These are phyloP conservation scores for Melitaea cinxia DNA, from an alignment of 1,140 invertebrate genomes.

Conservation along the genomic window DNA sequence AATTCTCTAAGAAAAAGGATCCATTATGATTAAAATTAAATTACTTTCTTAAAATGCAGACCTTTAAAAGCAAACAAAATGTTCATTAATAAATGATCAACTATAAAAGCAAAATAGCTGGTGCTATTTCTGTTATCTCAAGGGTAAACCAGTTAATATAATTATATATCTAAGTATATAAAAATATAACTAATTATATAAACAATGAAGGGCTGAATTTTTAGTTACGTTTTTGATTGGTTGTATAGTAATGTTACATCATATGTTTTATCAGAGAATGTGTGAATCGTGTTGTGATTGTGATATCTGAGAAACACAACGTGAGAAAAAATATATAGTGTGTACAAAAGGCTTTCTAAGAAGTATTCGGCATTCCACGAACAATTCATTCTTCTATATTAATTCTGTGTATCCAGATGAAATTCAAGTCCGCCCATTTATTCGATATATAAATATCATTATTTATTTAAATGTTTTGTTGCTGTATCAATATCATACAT, in stretches of 20 bases:
- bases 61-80: neutral
- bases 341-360: no score
- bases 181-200: no score
- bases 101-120: neutral
- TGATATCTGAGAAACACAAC: no score
- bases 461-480: neutral
- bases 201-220: no score
- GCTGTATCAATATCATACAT: neutral
- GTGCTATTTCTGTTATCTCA: conserved; percentile 4
- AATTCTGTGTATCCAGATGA: conserved; percentile 15
- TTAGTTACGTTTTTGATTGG: no score
- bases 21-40: neutral
- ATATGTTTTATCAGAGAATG: no score
- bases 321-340: no score
- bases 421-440: conserved; percentile 16
- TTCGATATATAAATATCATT: neutral
- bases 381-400: conserved; percentile 24
- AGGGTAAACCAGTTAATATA: conserved; percentile 20
- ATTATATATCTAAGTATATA: no score
- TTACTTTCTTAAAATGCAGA: neutral
- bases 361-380: neutral
- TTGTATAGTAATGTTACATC: no score
- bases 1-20: no score
- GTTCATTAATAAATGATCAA: neutral
- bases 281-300: no score